Evolutionary conservation across 2,888 invertebrate genomes (phyloP).

Genomic region (Pyrocoelia pectoralis): DNA sequence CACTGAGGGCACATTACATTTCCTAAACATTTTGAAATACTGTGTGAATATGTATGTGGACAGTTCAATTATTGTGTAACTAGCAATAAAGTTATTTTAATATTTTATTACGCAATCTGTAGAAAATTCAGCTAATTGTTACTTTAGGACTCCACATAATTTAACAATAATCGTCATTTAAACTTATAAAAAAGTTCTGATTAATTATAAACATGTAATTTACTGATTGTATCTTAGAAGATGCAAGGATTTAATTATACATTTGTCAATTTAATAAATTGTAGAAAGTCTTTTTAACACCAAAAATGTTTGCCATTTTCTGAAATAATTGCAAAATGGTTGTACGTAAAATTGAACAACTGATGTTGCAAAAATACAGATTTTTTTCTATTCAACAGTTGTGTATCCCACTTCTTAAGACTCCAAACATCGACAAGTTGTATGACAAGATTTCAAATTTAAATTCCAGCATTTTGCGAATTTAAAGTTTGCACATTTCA

Average conservation of each 20-base stretch:
- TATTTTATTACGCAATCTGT: background rate
- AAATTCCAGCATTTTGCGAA: too few relatives aligned
- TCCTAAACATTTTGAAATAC: slow-evolving; percentile 41
- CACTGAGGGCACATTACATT: slow-evolving; percentile 51
- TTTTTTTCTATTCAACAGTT: too few relatives aligned
- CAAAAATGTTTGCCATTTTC: background rate
- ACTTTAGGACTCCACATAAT: background rate
- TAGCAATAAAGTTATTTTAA: too few relatives aligned
- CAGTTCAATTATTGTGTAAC: slow-evolving; percentile 1
- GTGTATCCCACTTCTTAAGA: too few relatives aligned
- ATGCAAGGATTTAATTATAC: slow-evolving; percentile 3
- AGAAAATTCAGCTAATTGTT: too few relatives aligned
- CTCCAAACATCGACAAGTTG: too few relatives aligned
- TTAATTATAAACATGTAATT: slow-evolving; percentile 8
- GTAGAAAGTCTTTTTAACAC: background rate
- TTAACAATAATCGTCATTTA: background rate
- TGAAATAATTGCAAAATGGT: background rate
- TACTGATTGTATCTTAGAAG: slow-evolving; percentile 12
- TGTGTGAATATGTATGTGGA: slow-evolving; percentile 1
- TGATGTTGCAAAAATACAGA: too few relatives aligned
- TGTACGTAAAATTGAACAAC: too few relatives aligned
- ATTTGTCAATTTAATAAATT: background rate
- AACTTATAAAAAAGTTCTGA: background rate
- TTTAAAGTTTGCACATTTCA: too few relatives aligned
- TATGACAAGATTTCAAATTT: too few relatives aligned